Conservation (phyloP, 2,113 vertebrate genomes). For the Myocastor coypus region DNA sequence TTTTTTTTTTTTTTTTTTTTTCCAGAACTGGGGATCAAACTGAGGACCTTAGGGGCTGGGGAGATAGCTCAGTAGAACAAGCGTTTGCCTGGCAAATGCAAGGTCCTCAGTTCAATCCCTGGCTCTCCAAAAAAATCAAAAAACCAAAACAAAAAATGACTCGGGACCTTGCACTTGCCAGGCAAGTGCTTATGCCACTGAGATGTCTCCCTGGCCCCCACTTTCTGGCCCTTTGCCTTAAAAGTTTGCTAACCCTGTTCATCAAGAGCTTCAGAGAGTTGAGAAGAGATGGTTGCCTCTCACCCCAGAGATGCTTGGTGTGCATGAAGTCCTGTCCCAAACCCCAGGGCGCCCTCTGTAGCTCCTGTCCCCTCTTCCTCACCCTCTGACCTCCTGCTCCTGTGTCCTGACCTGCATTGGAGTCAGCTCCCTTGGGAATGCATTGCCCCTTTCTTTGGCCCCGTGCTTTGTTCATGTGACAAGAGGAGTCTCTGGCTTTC, state of each 20-base stretch:
- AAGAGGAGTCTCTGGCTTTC: background rate
- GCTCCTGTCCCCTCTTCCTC: background rate
- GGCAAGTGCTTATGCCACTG: no score
- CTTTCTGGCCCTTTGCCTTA: background rate
- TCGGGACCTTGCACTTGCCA: no score
- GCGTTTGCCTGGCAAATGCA: no score
- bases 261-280: background rate
- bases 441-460: background rate
- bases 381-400: background rate
- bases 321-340: rapidly evolving
- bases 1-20: no score
- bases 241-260: background rate
- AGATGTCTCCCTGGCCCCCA: no score
- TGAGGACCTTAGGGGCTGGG: no score
- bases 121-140: no score
- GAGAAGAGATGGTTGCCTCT: background rate
- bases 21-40: no score
- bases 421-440: background rate
- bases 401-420: background rate
- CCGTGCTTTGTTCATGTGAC: background rate
- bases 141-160: no score
- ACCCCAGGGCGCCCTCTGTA: background rate
- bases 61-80: no score
- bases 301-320: background rate
- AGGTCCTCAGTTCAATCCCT: no score